These are phyloP conservation scores for Chymomyza caudatula DNA, from an alignment of 2,888 invertebrate genomes.

Conservation along the genomic window DNA sequence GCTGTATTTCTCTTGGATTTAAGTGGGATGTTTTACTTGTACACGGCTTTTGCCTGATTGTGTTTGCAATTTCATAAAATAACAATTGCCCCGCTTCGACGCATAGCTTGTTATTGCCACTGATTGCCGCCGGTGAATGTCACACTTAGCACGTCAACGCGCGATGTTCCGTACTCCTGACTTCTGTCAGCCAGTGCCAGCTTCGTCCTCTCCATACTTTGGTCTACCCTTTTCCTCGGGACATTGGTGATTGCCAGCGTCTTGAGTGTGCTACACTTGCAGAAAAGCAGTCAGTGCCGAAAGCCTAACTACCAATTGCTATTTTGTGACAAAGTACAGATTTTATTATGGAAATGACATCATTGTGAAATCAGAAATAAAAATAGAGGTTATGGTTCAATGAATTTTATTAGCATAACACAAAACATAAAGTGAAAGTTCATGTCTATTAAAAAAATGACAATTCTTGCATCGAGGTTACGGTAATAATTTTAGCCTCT, in stretches of 20 bases:
- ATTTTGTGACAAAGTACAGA: too few species aligned
- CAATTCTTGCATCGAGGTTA: too few species aligned
- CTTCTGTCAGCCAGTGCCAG: not conserved
- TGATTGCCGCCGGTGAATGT: constrained; percentile 70
- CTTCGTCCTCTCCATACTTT: too few species aligned
- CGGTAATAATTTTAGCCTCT: too few species aligned
- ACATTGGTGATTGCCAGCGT: not conserved
- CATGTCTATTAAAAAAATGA: too few species aligned
- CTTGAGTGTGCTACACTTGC: not conserved
- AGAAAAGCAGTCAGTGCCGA: too few species aligned
- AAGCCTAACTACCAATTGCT: too few species aligned
- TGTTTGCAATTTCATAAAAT: constrained; percentile 72
- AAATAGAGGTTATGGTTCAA: too few species aligned
- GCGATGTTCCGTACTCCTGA: not conserved
- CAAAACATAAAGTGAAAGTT: too few species aligned
- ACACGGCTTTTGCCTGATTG: constrained; percentile 38
- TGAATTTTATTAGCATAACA: too few species aligned
- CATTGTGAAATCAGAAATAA: too few species aligned
- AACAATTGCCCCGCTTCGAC: constrained; percentile 49
- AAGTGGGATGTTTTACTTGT: not conserved
- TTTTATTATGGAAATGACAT: too few species aligned
- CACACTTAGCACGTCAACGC: constrained; percentile 41
- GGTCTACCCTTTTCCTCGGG: not conserved
- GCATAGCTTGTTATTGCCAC: constrained; percentile 50
- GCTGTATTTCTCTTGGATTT: not conserved